Conservation (phyloP, 2,888 invertebrate genomes). For the Pardosa pseudoannulata region DNA sequence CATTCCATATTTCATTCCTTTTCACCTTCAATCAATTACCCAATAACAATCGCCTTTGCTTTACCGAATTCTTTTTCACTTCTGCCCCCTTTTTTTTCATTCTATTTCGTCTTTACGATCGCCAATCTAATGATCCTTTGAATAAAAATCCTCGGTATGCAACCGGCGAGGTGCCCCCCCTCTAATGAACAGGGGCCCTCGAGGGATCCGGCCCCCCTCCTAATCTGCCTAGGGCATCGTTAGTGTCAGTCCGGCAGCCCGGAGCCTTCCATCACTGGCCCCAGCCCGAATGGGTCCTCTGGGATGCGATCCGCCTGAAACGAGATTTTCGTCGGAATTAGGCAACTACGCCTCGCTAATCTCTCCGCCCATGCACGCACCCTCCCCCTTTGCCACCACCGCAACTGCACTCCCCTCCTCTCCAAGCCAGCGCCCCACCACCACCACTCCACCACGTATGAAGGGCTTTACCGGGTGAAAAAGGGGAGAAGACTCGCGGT, state of each 20-base stretch:
- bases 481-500: no score
- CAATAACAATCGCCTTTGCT: constrained; percentile 6
- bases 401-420: neutral
- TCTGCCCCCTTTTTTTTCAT: neutral
- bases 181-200: constrained; percentile 11
- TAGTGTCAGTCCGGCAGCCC: constrained; percentile 61
- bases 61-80: no score
- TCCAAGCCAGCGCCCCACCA: no score
- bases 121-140: constrained; percentile 6
- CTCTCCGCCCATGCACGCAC: neutral
- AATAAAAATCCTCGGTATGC: constrained; percentile 12
- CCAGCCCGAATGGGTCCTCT: constrained; percentile 34
- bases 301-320: constrained; percentile 29
- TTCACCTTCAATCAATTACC: constrained; percentile 9
- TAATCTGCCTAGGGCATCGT: constrained; percentile 63
- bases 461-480: no score
- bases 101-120: constrained; percentile 18
- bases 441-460: no score
- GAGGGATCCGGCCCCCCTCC: neutral
- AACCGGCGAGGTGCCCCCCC: constrained; percentile 21
- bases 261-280: constrained; percentile 51
- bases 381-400: neutral
- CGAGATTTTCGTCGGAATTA: constrained; percentile 68
- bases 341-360: constrained; percentile 53
- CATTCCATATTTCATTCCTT: neutral